A percentile compares a stretch with the other conserved stretches of the same genome.
Evolutionary conservation across 2,888 invertebrate species (phyloP).

Genomic region (Drosophila subsilvestris): DNA sequence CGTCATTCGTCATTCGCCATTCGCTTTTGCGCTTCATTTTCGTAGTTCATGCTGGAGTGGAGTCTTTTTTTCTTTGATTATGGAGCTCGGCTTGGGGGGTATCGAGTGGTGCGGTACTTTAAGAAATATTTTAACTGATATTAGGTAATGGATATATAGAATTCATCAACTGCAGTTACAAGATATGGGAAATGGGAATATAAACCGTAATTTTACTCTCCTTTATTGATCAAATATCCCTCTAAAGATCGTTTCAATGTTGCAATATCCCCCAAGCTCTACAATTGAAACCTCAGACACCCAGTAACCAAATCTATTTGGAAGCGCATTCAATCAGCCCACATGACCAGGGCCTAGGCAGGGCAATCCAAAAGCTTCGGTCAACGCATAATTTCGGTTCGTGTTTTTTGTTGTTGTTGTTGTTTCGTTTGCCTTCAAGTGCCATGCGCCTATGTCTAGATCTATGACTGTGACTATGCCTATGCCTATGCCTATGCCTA

Average conservation of each 20-base stretch:
- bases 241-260: background rate
- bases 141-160: background rate
- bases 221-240: background rate
- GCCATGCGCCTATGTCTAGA: conserved; percentile 58
- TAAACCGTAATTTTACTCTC: too few relatives aligned
- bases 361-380: conserved; percentile 35
- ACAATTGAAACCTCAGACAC: background rate
- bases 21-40: conserved; percentile 56
- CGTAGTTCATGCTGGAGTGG: conserved; percentile 37
- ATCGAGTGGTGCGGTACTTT: conserved; percentile 46
- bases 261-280: too few relatives aligned
- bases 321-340: conserved; percentile 53
- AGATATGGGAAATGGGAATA: background rate
- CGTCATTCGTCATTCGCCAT: conserved; percentile 55
- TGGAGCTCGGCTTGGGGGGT: conserved; percentile 20
- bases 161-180: background rate
- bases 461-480: conserved; percentile 12
- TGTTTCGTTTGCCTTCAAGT: conserved; percentile 42
- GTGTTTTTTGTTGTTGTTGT: background rate
- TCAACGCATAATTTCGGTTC: conserved; percentile 50
- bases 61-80: background rate
- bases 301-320: background rate
- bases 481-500: background rate
- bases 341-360: conserved; percentile 24
- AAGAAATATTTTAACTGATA: background rate